Conservation (phyloP, 1,140 invertebrate species). For the Diprion similis region DNA sequence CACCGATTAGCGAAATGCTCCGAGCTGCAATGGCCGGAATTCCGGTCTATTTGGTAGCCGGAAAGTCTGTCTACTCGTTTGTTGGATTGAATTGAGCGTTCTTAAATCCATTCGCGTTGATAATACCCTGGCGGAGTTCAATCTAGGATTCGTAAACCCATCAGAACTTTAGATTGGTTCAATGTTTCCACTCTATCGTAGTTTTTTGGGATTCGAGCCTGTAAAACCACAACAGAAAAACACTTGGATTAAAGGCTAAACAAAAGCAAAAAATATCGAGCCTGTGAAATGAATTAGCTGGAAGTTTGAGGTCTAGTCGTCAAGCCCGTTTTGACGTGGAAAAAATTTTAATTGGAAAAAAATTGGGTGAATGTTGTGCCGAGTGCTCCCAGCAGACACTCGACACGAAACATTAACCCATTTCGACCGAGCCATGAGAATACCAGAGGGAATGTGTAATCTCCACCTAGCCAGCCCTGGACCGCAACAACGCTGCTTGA, state of each 20-base stretch:
- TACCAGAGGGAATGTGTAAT: constrained; percentile 1
- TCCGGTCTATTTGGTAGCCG: too few relatives aligned
- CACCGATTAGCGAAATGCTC: too few relatives aligned
- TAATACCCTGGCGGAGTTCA: too few relatives aligned
- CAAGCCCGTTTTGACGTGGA: too few relatives aligned
- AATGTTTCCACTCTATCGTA: not conserved
- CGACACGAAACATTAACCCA: not conserved
- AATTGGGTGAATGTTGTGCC: not conserved
- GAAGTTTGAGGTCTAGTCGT: too few relatives aligned
- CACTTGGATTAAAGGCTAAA: not conserved
- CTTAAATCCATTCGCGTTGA: too few relatives aligned
- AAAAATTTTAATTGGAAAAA: constrained; percentile 1
- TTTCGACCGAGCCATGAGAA: not conserved
- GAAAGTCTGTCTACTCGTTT: too few relatives aligned
- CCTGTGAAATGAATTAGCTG: too few relatives aligned
- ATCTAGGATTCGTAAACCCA: not conserved
- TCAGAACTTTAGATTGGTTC: constrained; percentile 2
- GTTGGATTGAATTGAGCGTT: too few relatives aligned
- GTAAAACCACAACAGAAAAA: not conserved
- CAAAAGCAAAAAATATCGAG: not conserved
- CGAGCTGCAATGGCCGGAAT: too few relatives aligned
- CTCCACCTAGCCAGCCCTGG: not conserved
- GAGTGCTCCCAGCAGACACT: not conserved
- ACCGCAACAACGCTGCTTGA: not conserved
- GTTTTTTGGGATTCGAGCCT: not conserved